Evolutionary conservation across 2,113 vertebrate species (phyloP), one percentile per base, ranked within the genome.

Genomic region (Cyprinodon brontotheroides): DNA sequence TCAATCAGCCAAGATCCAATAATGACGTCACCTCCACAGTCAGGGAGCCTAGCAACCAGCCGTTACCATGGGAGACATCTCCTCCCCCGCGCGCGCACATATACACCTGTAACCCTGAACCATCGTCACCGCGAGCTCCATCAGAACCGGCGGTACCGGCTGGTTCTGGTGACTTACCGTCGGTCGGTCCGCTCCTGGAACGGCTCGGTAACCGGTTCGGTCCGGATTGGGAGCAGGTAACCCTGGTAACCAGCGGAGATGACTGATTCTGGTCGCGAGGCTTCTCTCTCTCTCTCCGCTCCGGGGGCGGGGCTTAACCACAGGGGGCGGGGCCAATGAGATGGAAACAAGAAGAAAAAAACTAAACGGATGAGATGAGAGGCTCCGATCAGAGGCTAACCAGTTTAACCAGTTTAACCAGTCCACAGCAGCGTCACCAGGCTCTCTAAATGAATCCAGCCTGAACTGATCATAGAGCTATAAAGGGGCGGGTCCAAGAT

Each of bases 31-130:
- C 69, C 65, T 39, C 22, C 50, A 68, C 81, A 22, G 2, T 45
- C 41, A 61, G 22, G 39, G 60, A 62, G 50, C 60, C 70, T 80
- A 77, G 73, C 77, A 79, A 83, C 74, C 17, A 43, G 2, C 80
- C 59, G 84, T 88, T 79, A 69, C 81, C 66, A 79, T n/a, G 76
- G 62, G 48, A 74, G 38, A 65, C 63, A 1, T 40, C 59, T 13
- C 17, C 15, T 40, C 67, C 39, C 10, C 0, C 11, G 9, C 9
- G 5, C 59, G 1, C 41, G 13, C 60, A 70, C 11, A 15, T 13
- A 13, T 40, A 53, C 73, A 82, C 69, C 68, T 70, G 79, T 80
- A 47, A 84, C 63, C 45, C 38, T 29, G n/a, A 75, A 9, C 39
- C 65, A 65, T 39, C 45, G 0, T 15, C 62, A 74, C 74, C 68